Conservation (phyloP, 2,888 invertebrate genomes). For the Ectropis crepuscularia region DNA sequence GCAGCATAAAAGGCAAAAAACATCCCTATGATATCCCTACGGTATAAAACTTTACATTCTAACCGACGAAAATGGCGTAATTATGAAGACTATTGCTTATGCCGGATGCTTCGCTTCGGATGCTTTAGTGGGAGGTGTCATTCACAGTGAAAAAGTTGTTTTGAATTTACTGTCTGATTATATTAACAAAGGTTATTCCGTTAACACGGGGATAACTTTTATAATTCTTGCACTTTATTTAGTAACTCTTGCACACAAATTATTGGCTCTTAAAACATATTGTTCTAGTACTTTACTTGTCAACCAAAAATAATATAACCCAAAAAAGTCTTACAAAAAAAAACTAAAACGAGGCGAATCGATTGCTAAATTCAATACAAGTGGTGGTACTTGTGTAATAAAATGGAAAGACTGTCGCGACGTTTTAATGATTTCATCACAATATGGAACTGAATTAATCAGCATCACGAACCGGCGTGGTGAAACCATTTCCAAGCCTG, state of each 20-base stretch:
- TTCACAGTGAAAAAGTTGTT: slow-evolving; percentile 42
- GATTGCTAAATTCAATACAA: background rate
- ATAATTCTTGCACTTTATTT: no score
- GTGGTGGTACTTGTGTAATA: background rate
- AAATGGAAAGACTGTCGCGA: slow-evolving; percentile 11
- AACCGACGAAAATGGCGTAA: slow-evolving; percentile 34
- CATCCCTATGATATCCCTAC: no score
- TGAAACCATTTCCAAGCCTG: slow-evolving; percentile 33
- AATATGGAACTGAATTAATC: slow-evolving; percentile 32
- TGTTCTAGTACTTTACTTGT: slow-evolving; percentile 49
- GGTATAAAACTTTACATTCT: slow-evolving; percentile 37
- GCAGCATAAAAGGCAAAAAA: slow-evolving; percentile 35
- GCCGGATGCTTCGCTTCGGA: slow-evolving; percentile 32
- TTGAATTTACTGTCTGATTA: slow-evolving; percentile 37
- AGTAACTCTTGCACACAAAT: slow-evolving; percentile 34
- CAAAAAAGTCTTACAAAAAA: slow-evolving; percentile 18
- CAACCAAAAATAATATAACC: slow-evolving; percentile 24
- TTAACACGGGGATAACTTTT: slow-evolving; percentile 47
- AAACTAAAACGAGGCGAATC: slow-evolving; percentile 2
- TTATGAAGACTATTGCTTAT: slow-evolving; percentile 32
- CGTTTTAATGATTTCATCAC: slow-evolving; percentile 9
- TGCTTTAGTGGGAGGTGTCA: slow-evolving; percentile 33
- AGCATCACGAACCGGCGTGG: slow-evolving; percentile 30
- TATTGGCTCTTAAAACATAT: slow-evolving; percentile 39
- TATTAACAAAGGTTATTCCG: slow-evolving; percentile 36